Evolutionary conservation across 2,113 vertebrate species (phyloP).

Genomic region (Erpornis zantholeuca): DNA sequence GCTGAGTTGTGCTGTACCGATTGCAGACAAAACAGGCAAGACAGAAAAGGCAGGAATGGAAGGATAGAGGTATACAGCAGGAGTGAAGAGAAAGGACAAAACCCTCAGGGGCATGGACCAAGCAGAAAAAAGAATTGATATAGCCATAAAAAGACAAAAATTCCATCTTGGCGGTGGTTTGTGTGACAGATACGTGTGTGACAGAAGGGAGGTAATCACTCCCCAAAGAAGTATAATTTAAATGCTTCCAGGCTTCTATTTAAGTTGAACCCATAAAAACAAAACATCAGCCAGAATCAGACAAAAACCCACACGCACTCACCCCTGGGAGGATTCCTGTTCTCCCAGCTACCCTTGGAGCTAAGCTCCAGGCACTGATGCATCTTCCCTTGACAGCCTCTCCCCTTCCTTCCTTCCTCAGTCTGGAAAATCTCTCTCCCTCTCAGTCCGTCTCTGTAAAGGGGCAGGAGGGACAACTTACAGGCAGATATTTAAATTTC

Average conservation of each 20-base stretch:
- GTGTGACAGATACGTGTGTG: neutral
- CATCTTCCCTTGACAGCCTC: neutral
- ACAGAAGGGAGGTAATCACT: neutral
- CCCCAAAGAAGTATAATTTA: neutral
- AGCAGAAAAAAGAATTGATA: neutral
- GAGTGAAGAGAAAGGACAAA: neutral
- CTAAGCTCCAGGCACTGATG: neutral
- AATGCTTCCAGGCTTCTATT: neutral
- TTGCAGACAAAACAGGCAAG: neutral
- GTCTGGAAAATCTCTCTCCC: neutral
- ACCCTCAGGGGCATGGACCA: neutral
- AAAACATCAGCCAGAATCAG: neutral
- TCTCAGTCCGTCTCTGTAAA: neutral
- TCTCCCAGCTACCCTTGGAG: neutral
- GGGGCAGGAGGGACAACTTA: neutral
- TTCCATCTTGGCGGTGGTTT: neutral
- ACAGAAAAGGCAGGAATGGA: neutral
- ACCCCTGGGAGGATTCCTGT: neutral
- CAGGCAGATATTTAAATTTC: neutral
- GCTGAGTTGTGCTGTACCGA: neutral
- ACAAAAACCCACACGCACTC: fast-evolving
- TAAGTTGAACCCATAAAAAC: neutral
- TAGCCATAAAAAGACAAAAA: neutral
- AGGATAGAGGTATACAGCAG: neutral
- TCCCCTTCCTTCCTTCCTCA: neutral